Evolutionary conservation across 1,140 invertebrate species (phyloP), one percentile per base, ranked within the genome.

Genomic region (Caerostris extrusa): DNA sequence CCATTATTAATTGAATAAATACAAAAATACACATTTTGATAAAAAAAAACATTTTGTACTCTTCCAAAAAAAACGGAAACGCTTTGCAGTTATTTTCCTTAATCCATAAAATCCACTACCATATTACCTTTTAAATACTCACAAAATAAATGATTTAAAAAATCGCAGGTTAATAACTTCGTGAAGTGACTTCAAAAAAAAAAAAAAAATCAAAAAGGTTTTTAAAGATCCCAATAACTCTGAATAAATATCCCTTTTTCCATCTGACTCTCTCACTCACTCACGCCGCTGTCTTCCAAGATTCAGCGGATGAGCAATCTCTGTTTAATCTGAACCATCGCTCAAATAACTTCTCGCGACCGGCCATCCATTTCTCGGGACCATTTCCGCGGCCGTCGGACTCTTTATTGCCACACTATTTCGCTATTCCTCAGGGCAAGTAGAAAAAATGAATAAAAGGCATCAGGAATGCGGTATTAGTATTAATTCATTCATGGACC

Each of bases 321-420:
- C 77, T 90, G 77, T 90, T 90, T 90, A 90, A 90, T 90, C 88
- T 90, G 12, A 61, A 61, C 67, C 88, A 90, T 90, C 88, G n/a
- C 64, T 88, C 86, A 88, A 64, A 60, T 14, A 88, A 88, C n/a
- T 53, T 64, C 56, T 64, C 10, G 60, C 8, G 50, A 88, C 19
- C 50, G 86, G 86, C 64, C 86, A 88, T 88, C 86, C 86, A 88
- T 88, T 88, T 88, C 86, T 88, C 61, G 53, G 53, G 86, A 53
- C 86, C 64, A 61, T 88, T 88, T 88, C 50, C 86, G 19, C 82
- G 34, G 71, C 64, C 88, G 77, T 90, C 64, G 56, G 53, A 77
- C 88, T 77, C 64, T 90, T 90, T 90, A 90, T 77, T 90, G 88
- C 53, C 55, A 90, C 88, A 90, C 71, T 77, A 90, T 90, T 90